Percentiles rank a stretch among this genome's conserved stretches.
Conservation (phyloP, 1,140 invertebrate genomes). For the Hermatobates lingyangjiaoensis region DNA sequence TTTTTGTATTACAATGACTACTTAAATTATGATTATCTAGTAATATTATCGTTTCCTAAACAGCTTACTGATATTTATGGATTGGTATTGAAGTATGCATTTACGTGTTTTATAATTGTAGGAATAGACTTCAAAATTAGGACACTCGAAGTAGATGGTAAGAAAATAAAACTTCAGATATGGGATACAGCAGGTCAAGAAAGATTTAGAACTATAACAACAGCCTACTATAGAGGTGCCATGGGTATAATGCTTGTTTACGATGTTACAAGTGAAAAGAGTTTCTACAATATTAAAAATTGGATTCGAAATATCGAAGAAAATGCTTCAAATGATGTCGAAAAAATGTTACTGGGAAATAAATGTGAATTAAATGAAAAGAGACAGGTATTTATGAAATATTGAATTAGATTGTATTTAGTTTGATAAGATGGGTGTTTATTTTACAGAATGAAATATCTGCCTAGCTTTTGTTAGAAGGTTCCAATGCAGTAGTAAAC, state of each 20-base stretch:
- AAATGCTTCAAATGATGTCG: conserved; percentile 81
- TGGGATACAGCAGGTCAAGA: conserved; percentile 96
- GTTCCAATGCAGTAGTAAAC: neutral
- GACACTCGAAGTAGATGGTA: conserved; percentile 92
- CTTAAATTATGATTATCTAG: neutral
- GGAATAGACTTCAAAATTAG: conserved; percentile 99
- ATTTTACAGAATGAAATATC: neutral
- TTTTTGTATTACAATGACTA: neutral
- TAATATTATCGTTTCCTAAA: neutral
- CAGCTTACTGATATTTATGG: neutral
- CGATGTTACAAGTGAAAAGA: conserved; percentile 95
- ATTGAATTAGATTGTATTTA: too few relatives aligned
- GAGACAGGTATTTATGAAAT: conserved; percentile 46
- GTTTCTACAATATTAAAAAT: conserved; percentile 96
- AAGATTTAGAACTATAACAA: conserved; percentile 93
- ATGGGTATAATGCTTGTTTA: conserved; percentile 99
- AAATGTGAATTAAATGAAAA: conserved; percentile 86
- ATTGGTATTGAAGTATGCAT: neutral
- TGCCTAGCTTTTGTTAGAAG: neutral
- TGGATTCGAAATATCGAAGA: conserved; percentile 99
- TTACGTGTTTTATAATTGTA: conserved; percentile 29
- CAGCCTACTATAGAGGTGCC: conserved; percentile 92
- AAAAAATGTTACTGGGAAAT: conserved; percentile 88
- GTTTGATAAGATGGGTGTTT: neutral
- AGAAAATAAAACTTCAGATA: conserved; percentile 97